Evolutionary conservation across 2,888 invertebrate genomes (phyloP).

Genomic region (Euproctis similis): DNA sequence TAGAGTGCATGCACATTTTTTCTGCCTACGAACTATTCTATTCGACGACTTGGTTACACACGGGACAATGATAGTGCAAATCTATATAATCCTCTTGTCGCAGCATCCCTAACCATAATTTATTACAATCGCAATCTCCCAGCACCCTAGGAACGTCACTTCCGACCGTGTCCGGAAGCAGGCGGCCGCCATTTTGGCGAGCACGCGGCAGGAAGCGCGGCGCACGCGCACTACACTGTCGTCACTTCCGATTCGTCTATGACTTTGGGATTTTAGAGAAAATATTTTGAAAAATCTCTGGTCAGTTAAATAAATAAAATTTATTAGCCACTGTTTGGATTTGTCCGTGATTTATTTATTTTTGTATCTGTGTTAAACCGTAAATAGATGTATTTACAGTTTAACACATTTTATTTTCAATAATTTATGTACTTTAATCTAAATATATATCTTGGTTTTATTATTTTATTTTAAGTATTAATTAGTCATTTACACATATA

Average conservation of each 20-base stretch:
- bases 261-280: conserved; percentile 56
- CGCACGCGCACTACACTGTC: conserved; percentile 66
- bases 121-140: conserved; percentile 39
- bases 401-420: no score
- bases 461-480: no score
- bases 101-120: conserved; percentile 63
- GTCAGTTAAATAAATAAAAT: conserved; percentile 22
- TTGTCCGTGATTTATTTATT: conserved; percentile 3
- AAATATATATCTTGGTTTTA: no score
- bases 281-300: conserved; percentile 41
- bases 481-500: no score
- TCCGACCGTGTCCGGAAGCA: conserved; percentile 54
- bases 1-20: no score
- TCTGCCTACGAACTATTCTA: no score
- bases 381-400: no score
- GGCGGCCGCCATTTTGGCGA: conserved; percentile 70
- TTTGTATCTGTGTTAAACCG: no score
- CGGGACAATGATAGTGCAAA: conserved; percentile 52
- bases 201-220: conserved; percentile 67
- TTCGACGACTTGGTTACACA: no score
- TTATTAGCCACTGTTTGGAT: conserved; percentile 11
- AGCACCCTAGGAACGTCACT: conserved; percentile 51
- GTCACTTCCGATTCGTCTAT: conserved; percentile 56
- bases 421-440: no score
- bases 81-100: conserved; percentile 32